These are phyloP conservation scores for Galeruca laticollis DNA, from an alignment of 2,888 invertebrate species.

Conservation along the genomic window DNA sequence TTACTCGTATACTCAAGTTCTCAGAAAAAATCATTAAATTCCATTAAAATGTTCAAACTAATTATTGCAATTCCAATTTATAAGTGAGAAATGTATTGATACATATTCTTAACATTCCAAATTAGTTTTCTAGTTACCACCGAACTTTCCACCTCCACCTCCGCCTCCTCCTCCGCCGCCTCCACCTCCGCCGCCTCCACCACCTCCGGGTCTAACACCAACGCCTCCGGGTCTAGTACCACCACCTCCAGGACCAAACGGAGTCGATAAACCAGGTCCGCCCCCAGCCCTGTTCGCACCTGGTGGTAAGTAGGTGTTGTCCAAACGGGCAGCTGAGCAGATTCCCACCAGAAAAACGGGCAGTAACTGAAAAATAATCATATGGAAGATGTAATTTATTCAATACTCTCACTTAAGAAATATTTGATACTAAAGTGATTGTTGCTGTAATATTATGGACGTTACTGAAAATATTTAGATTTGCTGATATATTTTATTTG, in stretches of 20 bases:
- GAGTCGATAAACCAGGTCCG: conserved; percentile 65
- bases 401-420: not conserved
- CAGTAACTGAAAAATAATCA: conserved; percentile 64
- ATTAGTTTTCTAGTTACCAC: conserved; percentile 44
- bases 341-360: conserved; percentile 65
- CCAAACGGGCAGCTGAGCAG: conserved; percentile 68
- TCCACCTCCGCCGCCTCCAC: conserved; percentile 56
- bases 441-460: no score
- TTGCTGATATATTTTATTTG: no score
- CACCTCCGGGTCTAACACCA: conserved; percentile 62
- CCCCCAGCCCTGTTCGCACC: conserved; percentile 67
- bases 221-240: conserved; percentile 52
- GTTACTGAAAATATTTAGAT: no score
- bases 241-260: conserved; percentile 58
- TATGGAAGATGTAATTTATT: no score
- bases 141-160: conserved; percentile 47
- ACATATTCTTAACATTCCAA: conserved; percentile 4
- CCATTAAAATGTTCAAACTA: no score
- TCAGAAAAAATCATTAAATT: no score
- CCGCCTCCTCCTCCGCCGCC: conserved; percentile 63
- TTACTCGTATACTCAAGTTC: no score
- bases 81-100: not conserved
- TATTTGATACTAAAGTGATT: no score
- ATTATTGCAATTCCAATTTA: no score
- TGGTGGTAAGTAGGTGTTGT: conserved; percentile 73